Conservation (phyloP, 2,888 invertebrate species). For the Heliconius ismenius region DNA sequence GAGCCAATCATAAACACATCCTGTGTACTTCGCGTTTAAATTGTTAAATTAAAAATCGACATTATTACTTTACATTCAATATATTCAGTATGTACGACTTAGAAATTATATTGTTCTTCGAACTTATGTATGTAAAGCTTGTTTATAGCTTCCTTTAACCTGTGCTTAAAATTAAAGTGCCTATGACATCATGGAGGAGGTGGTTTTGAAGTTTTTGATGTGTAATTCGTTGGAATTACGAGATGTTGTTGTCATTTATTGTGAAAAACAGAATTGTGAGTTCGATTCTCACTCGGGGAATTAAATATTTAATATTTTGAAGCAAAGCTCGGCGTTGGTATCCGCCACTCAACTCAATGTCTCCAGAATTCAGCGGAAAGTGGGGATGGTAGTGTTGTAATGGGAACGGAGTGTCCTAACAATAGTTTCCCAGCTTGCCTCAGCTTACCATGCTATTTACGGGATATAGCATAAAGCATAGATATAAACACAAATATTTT, state of each 20-base stretch:
- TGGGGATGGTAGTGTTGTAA: too few relatives aligned
- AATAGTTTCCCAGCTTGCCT: neutral
- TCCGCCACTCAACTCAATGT: too few relatives aligned
- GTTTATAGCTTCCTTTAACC: neutral
- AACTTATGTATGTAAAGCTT: neutral
- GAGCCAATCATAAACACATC: slow-evolving; percentile 11
- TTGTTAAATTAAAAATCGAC: slow-evolving; percentile 28
- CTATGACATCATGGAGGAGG: neutral
- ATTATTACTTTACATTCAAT: slow-evolving; percentile 1
- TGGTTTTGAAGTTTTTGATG: neutral
- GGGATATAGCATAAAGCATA: neutral
- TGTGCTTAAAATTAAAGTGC: neutral
- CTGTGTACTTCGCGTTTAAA: slow-evolving; percentile 25
- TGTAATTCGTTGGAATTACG: neutral
- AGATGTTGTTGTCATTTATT: too few relatives aligned
- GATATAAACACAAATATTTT: too few relatives aligned
- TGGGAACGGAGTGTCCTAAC: neutral
- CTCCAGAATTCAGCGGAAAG: too few relatives aligned
- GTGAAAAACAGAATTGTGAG: too few relatives aligned
- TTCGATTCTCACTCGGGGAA: too few relatives aligned
- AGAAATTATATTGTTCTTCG: neutral
- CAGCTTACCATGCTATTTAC: neutral
- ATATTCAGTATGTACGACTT: neutral
- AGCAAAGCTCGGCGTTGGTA: too few relatives aligned
- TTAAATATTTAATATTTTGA: too few relatives aligned